Base-by-base conservation (phyloP, 2,888 invertebrate species). In the Junonia oenone region DNA sequence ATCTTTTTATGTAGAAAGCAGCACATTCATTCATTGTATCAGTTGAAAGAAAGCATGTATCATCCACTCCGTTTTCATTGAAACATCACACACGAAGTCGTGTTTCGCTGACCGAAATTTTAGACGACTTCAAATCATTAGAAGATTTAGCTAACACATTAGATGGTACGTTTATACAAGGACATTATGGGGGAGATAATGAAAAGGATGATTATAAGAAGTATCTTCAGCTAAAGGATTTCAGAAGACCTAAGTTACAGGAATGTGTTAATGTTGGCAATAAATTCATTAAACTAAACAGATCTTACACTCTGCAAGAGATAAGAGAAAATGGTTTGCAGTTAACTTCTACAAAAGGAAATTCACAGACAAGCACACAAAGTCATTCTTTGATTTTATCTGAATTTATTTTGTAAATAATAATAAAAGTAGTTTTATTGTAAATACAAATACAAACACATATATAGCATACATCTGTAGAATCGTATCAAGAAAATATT, bases 321-420 rank as follows among this genome's bases (percentile, higher is more conserved):
- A 75, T 83, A 33, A 79, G 70, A 59, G 69, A 73, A 9, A 68
- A 74, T 11, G 86, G 81, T n/a, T 58, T 80, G 6, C 66, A 81
- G 52, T 19, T 84, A 19, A 67, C 69, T 26, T 56, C 73, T 0
- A 48, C 56, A 2, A 66, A 43, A 58, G 45, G 29, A 50, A 60
- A 59, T 26, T 63, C 66, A 8, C 73, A 71, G 8, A 68, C 73
- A 27, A 81, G 77, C 53, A 62, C 59, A 33, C 49, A 64, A 17
- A 68, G 76, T 63, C 66, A 73, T 62, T 60, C 75, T 17, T 64
- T 79, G 8, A 76, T 88, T 65, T 65, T 87, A 55, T 81, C 86
- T 35, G 87, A 87, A 68, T 83, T 74, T 68, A 78, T 85, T 63
- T 63, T 83, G 69, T 87, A 84, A 71, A 75, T 65, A 57, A 37